Evolutionary conservation across 2,113 vertebrate species (phyloP).

Genomic region (Mixornis gularis): DNA sequence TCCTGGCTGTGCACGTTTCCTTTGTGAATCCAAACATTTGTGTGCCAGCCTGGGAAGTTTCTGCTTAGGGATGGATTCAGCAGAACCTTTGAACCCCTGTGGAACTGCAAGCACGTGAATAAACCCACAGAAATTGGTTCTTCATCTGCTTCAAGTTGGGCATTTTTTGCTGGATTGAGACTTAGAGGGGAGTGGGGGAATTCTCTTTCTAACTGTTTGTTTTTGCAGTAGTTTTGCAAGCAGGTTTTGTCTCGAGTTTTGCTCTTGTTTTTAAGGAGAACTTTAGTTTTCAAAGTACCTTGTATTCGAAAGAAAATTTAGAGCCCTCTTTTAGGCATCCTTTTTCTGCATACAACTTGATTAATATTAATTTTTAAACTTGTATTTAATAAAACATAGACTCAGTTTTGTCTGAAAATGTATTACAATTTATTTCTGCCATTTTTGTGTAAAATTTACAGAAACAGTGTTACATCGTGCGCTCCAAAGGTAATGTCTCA

Average conservation of each 20-base stretch:
- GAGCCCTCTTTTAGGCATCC: constrained; percentile 75
- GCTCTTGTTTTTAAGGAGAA: neutral
- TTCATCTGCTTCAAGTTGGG: neutral
- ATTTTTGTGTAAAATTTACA: constrained; percentile 99
- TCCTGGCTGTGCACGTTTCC: neutral
- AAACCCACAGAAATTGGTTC: neutral
- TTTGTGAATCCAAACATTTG: neutral
- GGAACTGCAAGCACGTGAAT: neutral
- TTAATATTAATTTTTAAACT: constrained; percentile 68
- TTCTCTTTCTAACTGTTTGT: neutral
- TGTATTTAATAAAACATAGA: constrained; percentile 76
- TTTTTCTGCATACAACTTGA: constrained; percentile 72
- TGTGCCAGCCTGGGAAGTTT: neutral
- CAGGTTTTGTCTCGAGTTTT: neutral
- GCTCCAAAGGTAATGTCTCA: constrained; percentile 99
- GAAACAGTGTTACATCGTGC: constrained; percentile 98
- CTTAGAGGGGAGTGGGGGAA: neutral
- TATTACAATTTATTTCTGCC: constrained; percentile 99
- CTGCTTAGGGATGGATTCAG: neutral
- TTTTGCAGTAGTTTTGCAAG: neutral
- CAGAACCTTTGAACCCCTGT: neutral
- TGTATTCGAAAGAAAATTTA: constrained; percentile 75
- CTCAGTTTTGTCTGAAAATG: constrained; percentile 90
- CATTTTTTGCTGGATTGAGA: neutral
- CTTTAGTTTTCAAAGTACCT: constrained; percentile 33